These are phyloP conservation scores for Mycteria americana DNA, from an alignment of 2,797 vertebrate species.

Conservation along the genomic window DNA sequence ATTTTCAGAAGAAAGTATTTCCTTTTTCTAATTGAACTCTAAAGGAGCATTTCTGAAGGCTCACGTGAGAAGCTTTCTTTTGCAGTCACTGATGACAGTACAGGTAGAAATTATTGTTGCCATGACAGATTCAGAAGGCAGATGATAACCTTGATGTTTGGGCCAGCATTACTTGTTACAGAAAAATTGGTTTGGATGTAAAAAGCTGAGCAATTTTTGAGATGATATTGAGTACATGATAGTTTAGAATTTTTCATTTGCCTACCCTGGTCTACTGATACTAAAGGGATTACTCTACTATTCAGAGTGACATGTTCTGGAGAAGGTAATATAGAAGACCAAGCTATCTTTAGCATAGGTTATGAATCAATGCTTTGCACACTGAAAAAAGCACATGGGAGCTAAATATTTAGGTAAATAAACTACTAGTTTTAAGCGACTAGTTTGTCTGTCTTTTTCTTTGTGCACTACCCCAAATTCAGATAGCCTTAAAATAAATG, in stretches of 20 bases:
- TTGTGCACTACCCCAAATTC: not conserved
- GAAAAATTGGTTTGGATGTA: not conserved
- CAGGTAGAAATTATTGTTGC: not conserved
- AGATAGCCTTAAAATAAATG: constrained; percentile 32
- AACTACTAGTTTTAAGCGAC: not conserved
- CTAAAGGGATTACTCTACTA: not conserved
- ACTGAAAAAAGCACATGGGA: not conserved
- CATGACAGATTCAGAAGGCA: not conserved
- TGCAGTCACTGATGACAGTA: not conserved
- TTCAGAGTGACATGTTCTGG: not conserved
- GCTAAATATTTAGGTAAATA: not conserved
- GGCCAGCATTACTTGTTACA: not conserved
- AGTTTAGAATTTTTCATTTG: not conserved
- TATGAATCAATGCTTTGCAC: not conserved
- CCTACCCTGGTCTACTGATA: not conserved
- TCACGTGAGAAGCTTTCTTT: not conserved
- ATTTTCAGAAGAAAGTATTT: not conserved
- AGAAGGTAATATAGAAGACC: not conserved
- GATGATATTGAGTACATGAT: not conserved
- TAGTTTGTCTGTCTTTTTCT: not conserved
- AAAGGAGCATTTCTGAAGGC: not conserved
- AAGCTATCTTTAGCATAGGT: not conserved
- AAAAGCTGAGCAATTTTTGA: not conserved
- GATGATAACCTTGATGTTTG: not conserved
- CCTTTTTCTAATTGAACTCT: not conserved